These are phyloP conservation scores for Graphium colonna DNA, from an alignment of 2,888 invertebrate species.

Conservation along the genomic window DNA sequence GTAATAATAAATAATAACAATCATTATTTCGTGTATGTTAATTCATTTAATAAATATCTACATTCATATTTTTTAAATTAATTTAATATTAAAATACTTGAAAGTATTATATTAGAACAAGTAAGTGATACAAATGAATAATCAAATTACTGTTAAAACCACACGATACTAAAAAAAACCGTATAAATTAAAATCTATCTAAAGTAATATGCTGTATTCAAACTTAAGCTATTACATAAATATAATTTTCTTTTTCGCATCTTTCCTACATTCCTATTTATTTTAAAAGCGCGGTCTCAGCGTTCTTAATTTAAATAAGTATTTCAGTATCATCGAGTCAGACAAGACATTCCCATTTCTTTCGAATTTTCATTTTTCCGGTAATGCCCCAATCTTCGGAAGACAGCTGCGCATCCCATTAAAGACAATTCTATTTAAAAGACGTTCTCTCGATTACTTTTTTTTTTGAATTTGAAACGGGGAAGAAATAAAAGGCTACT, in stretches of 20 bases:
- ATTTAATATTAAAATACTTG: too few relatives aligned
- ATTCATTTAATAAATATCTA: too few relatives aligned
- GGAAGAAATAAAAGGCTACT: not conserved
- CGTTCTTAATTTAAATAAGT: slow-evolving; percentile 14
- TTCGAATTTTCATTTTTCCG: slow-evolving; percentile 10
- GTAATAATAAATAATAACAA: too few relatives aligned
- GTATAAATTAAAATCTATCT: too few relatives aligned
- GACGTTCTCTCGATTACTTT: slow-evolving; percentile 6
- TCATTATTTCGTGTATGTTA: too few relatives aligned
- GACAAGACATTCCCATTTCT: slow-evolving; percentile 13
- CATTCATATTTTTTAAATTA: too few relatives aligned
- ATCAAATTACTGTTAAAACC: too few relatives aligned
- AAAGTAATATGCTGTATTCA: too few relatives aligned
- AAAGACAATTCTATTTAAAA: slow-evolving; percentile 16
- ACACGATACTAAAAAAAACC: too few relatives aligned
- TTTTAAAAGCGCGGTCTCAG: slow-evolving; percentile 3
- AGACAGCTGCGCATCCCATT: slow-evolving; percentile 18
- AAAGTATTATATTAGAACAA: too few relatives aligned
- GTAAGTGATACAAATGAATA: too few relatives aligned
- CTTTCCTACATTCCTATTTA: not conserved
- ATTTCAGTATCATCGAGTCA: slow-evolving; percentile 12
- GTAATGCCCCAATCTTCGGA: slow-evolving; percentile 20
- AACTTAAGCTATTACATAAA: not conserved
- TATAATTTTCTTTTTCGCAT: not conserved
- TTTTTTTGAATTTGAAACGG: not conserved